Evolutionary conservation across 2,113 vertebrate species (phyloP).

Genomic region (Rhodinocichla rosea): DNA sequence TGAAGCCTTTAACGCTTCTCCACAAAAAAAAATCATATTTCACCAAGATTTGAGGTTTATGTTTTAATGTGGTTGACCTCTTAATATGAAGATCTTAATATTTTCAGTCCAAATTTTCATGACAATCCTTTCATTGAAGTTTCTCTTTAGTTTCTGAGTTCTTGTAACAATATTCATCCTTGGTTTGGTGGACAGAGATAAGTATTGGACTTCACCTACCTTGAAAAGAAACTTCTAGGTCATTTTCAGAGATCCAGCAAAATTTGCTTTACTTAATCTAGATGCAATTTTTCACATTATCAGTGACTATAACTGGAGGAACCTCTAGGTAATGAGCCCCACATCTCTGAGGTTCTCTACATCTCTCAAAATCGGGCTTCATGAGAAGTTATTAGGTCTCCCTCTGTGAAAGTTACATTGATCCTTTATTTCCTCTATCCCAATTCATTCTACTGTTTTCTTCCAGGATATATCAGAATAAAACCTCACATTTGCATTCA

Average conservation of each 20-base stretch:
- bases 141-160: background rate
- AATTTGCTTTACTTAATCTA: background rate
- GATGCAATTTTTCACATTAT: background rate
- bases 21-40: background rate
- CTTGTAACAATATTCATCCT: background rate
- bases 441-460: background rate
- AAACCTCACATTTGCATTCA: background rate
- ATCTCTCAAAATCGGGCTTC: rapidly evolving
- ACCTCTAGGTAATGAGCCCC: background rate
- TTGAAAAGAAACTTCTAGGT: background rate
- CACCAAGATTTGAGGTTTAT: background rate
- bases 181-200: background rate
- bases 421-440: background rate
- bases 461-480: background rate
- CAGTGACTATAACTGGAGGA: background rate
- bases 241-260: background rate
- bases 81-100: background rate
- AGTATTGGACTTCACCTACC: background rate
- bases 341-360: background rate
- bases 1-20: background rate
- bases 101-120: background rate
- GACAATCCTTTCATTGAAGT: background rate
- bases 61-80: background rate
- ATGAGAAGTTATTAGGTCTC: background rate
- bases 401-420: background rate